These are phyloP conservation scores for Archilochus colubris DNA, from an alignment of 2,113 vertebrate genomes.

Conservation along the genomic window DNA sequence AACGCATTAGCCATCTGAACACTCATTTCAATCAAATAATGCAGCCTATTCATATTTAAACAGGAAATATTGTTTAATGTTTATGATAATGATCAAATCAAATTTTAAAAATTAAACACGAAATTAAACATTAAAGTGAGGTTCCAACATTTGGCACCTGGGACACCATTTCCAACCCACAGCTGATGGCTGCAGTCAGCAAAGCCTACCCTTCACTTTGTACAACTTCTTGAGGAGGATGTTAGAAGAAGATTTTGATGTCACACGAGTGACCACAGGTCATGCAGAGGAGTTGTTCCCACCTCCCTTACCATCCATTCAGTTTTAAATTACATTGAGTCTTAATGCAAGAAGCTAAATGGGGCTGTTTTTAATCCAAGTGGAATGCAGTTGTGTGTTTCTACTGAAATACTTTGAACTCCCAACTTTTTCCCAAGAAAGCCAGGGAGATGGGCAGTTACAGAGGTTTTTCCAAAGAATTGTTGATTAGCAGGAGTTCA, in stretches of 20 bases:
- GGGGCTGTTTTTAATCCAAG: background rate
- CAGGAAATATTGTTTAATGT: constrained; percentile 82
- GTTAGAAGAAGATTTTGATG: background rate
- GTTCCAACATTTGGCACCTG: constrained; percentile 47
- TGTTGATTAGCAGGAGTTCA: background rate
- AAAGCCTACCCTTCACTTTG: background rate
- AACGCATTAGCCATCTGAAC: constrained; percentile 79
- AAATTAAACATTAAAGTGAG: constrained; percentile 76
- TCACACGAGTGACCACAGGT: background rate
- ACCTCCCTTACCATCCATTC: background rate
- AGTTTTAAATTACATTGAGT: background rate
- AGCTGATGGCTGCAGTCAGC: background rate
- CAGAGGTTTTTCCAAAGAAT: background rate
- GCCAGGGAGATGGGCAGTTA: background rate
- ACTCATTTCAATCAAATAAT: constrained; percentile 70
- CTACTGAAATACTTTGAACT: background rate
- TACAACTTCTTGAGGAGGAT: background rate
- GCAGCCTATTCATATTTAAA: constrained; percentile 78
- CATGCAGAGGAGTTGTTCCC: background rate
- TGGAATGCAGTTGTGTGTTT: background rate
- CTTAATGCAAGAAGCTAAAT: background rate
- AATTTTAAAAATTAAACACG: constrained; percentile 80
- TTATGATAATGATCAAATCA: constrained; percentile 78
- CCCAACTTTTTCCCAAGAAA: background rate
- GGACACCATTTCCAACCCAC: background rate